These are phyloP conservation scores for Pardalotus punctatus DNA, from an alignment of 2,113 vertebrate species.

Conservation along the genomic window DNA sequence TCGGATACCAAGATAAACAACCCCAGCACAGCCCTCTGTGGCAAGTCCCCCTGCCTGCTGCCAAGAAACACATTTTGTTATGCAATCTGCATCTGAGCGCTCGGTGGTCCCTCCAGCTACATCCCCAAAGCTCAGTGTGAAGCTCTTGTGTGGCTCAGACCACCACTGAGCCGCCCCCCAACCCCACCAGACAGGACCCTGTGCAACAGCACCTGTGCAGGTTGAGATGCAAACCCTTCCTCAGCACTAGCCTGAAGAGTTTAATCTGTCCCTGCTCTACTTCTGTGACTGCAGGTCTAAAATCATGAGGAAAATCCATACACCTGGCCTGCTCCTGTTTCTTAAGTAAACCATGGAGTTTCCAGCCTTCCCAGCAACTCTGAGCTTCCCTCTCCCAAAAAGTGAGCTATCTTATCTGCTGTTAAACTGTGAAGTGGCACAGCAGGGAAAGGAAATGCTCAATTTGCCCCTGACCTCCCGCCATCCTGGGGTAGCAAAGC, in stretches of 20 bases:
- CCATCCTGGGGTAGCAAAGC: neutral
- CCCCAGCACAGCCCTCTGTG: neutral
- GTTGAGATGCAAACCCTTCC: neutral
- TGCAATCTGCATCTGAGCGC: neutral
- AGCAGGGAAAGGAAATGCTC: neutral
- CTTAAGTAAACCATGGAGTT: fast-evolving
- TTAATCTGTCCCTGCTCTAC: neutral
- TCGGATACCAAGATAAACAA: neutral
- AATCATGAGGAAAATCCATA: neutral
- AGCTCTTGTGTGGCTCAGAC: neutral
- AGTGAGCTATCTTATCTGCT: neutral
- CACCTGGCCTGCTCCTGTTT: fast-evolving
- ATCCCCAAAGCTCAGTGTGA: neutral
- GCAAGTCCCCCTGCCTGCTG: neutral
- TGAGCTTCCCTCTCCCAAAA: neutral
- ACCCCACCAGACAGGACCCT: neutral
- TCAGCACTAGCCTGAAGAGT: neutral
- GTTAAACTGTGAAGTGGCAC: neutral
- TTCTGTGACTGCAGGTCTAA: neutral
- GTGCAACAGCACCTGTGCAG: neutral
- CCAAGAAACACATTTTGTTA: neutral
- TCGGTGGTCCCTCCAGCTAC: neutral
- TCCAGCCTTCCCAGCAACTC: neutral
- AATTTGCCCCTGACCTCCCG: neutral
- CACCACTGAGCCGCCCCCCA: fast-evolving